Evolutionary conservation across 1,140 invertebrate genomes (phyloP), one percentile per base, ranked within the genome.

Genomic region (Steinernema khuongi): DNA sequence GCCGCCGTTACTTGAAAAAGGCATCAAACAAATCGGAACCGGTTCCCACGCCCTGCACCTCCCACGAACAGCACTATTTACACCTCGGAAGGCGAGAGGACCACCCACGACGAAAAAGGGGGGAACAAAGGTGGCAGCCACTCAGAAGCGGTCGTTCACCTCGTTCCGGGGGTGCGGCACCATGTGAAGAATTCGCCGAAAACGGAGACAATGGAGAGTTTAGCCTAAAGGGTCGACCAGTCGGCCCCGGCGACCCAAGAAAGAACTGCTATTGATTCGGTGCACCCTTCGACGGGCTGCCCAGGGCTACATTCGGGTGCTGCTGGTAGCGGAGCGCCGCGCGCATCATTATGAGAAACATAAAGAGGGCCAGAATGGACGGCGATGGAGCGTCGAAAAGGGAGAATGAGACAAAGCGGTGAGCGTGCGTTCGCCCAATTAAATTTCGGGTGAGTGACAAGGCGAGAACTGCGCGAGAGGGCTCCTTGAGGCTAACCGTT

Each of bases 291-390:
- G 7, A 41, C n/a, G 36, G n/a, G 7, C n/a, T 7, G n/a, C 36
- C n/a, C 7, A 41, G 7, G 7, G 36, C 7, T 41, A 7, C 7
- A 41, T 7, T 41, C 36, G 36, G n/a, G 36, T 41, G 36, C 36
- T 41, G 50, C 50, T 60, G 50, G 7, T 11, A 4, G 50, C 19
- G 26, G 50, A 14, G 11, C 4, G 14, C 22, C 7, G 19, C 50
- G 2, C 50, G 50, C 50, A 60, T 60, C 50, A 60, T 60, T 60
- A 60, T 60, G 50, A 60, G 50, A 60, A 60, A 60, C 50, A 60
- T 26, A 60, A 17, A 60, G 11, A 26, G 22, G 50, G 36, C 36
- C 36, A 41, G 36, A 60, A 22, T 4, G 50, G 14, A 14, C 50
- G 50, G 7, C 7, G 36, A 41, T n/a, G 26, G 26, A n/a, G 36